A percentile compares a stretch with the other conserved stretches of the same genome.
phyloP scores from a whole-genome alignment of 2,797 vertebrate species.

The Phrynocephalus forsythii region DNA sequence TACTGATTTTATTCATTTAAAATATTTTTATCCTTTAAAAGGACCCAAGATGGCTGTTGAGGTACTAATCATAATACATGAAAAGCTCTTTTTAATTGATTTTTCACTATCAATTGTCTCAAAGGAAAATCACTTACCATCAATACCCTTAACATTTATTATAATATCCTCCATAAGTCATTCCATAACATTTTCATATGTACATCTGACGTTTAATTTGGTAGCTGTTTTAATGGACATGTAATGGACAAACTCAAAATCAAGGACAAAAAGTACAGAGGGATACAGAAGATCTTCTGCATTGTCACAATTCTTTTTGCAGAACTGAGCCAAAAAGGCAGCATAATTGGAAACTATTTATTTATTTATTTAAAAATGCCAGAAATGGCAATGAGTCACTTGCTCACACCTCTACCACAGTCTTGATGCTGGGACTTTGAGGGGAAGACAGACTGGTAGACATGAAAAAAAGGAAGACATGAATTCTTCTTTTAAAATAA shows the following conservation, averaged over 20 bases:
- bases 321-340: background rate
- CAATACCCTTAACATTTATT: background rate
- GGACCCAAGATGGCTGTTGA: background rate
- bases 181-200: background rate
- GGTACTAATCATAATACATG: background rate
- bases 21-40: too few species aligned
- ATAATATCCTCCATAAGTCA: background rate
- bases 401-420: too few species aligned
- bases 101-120: background rate
- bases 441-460: background rate
- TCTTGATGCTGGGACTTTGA: too few species aligned
- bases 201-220: background rate
- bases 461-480: background rate
- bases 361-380: background rate
- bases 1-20: background rate
- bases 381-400: background rate
- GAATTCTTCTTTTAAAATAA: too few species aligned
- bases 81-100: background rate
- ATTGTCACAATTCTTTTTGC: background rate
- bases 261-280: background rate
- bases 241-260: background rate
- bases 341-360: background rate
- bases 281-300: background rate
- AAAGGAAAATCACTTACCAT: background rate
- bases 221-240: background rate